Evolutionary conservation across 2,888 invertebrate species (phyloP).

Genomic region (Cerceris ruficornis): DNA sequence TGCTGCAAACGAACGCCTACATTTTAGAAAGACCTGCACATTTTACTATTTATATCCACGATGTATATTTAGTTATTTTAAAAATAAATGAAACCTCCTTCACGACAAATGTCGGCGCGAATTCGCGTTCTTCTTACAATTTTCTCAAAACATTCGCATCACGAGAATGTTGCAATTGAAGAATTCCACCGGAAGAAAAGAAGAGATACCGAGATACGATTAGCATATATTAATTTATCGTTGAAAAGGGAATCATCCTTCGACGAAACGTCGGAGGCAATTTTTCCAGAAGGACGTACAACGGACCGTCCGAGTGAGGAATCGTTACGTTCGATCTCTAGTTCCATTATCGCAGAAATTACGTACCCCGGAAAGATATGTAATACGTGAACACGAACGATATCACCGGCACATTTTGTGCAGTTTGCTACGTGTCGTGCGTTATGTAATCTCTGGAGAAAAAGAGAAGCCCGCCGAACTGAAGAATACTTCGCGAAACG

Average conservation of each 20-base stretch:
- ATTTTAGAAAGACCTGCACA: too few species aligned
- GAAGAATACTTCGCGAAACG: background rate
- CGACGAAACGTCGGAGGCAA: background rate
- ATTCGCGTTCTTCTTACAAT: too few species aligned
- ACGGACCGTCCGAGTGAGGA: conserved; percentile 4
- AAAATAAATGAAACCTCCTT: too few species aligned
- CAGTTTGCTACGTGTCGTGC: conserved; percentile 11
- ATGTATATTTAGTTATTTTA: too few species aligned
- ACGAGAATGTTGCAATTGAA: too few species aligned
- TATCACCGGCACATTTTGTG: conserved; percentile 17
- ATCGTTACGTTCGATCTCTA: conserved; percentile 24
- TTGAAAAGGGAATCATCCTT: conserved; percentile 8
- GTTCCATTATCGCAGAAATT: conserved; percentile 35
- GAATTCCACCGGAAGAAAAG: background rate
- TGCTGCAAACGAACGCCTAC: too few species aligned
- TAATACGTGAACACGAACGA: conserved; percentile 5
- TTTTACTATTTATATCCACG: too few species aligned
- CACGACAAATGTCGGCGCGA: too few species aligned
- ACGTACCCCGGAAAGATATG: conserved; percentile 32
- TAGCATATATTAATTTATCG: conserved; percentile 3
- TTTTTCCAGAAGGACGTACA: conserved; percentile 21
- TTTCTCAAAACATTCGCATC: too few species aligned
- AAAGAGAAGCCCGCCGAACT: conserved; percentile 15
- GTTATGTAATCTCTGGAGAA: conserved; percentile 20
- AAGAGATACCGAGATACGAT: background rate